phyloP scores from a whole-genome alignment of 2,113 vertebrate species.

The Proteles cristata region DNA sequence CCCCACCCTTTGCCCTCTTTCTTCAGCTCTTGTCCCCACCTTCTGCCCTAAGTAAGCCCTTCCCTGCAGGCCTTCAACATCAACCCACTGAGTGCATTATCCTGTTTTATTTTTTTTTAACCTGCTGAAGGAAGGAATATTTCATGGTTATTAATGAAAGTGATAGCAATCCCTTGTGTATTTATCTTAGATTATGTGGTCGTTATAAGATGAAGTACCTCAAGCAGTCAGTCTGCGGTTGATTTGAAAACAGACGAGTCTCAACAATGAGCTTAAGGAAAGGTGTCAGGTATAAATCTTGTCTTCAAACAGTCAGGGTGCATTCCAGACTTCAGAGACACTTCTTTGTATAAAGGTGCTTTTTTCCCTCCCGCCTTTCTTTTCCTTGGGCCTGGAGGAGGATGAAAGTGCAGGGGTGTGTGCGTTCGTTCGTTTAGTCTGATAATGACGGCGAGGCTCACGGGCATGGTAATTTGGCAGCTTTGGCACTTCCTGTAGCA shows the following conservation, averaged over 20 bases:
- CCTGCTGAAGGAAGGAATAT: conserved; percentile 52
- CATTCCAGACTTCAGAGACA: conserved; percentile 93
- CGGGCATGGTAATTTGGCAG: conserved; percentile 92
- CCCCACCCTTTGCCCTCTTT: background rate
- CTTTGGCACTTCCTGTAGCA: conserved; percentile 92
- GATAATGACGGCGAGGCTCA: conserved; percentile 92
- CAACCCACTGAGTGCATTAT: background rate
- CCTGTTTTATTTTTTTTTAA: background rate
- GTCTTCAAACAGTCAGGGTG: conserved; percentile 88
- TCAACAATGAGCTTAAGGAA: conserved; percentile 89
- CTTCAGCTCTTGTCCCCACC: background rate
- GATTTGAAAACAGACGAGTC: conserved; percentile 95
- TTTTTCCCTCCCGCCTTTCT: conserved; percentile 79
- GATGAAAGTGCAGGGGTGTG: conserved; percentile 91
- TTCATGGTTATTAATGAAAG: conserved; percentile 85
- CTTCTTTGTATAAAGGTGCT: conserved; percentile 86
- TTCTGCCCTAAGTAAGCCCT: background rate
- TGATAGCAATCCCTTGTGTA: conserved; percentile 88
- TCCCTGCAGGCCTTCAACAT: background rate
- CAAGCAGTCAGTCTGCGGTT: conserved; percentile 91
- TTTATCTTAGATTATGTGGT: conserved; percentile 93
- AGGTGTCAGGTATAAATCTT: conserved; percentile 91
- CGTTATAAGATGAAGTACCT: conserved; percentile 92
- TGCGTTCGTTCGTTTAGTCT: conserved; percentile 88
- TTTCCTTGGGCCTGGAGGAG: conserved; percentile 87